phyloP scores from a whole-genome alignment of 2,113 vertebrate genomes.

The Sapayoa aenigma region DNA sequence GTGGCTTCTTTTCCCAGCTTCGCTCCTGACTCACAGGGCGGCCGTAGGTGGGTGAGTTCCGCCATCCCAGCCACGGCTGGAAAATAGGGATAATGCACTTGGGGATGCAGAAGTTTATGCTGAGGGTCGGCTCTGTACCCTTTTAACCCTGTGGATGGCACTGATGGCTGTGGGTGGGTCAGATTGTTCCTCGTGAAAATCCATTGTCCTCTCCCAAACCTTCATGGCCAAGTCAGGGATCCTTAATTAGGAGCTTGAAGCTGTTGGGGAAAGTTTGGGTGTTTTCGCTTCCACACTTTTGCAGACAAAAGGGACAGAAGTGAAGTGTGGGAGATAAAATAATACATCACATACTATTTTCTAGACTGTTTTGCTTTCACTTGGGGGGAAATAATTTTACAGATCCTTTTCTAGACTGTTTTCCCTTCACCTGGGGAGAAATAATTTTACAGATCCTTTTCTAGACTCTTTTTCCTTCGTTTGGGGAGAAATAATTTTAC shows the following conservation, averaged over 20 bases:
- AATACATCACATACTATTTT: fast-evolving
- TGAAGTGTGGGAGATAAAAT: not conserved
- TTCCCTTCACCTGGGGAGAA: too few species aligned
- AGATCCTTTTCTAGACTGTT: too few species aligned
- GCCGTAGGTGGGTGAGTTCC: not conserved
- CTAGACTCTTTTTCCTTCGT: too few species aligned
- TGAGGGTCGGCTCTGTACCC: not conserved
- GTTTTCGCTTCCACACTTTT: not conserved
- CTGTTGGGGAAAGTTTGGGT: not conserved
- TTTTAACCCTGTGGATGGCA: not conserved
- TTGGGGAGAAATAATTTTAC: not conserved
- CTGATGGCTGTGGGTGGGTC: not conserved
- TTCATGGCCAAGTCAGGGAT: not conserved
- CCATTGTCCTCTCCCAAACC: not conserved
- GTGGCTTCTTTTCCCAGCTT: constrained; percentile 46
- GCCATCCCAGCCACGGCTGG: not conserved
- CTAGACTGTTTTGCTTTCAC: not conserved
- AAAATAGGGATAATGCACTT: not conserved
- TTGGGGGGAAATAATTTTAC: too few species aligned
- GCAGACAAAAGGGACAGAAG: not conserved
- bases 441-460: too few species aligned
- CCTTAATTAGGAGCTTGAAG: not conserved
- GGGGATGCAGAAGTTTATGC: not conserved
- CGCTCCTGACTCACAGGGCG: not conserved
- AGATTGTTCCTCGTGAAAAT: not conserved